Base-by-base conservation (phyloP, 1,140 invertebrate genomes). In the Drosophila paulistorum region DNA sequence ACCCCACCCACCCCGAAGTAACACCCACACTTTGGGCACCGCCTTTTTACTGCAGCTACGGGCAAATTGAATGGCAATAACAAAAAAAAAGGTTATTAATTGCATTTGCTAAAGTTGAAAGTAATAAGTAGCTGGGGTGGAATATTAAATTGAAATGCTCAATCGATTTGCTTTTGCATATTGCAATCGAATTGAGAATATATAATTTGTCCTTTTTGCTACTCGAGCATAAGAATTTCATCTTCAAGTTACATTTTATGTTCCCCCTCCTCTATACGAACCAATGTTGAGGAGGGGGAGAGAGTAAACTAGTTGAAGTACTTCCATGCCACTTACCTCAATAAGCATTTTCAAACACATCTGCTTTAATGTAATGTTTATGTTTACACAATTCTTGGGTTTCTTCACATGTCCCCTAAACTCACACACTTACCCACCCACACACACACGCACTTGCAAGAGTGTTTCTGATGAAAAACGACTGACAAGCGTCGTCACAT, bases 341-440 rank as follows among this genome's bases (percentile, higher is more conserved):
- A 51, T 26, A 65, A 58, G 14, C 30, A 41, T 58, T 37, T 26
- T 37, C 41, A 30, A 30, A 48, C 14, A 65, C 67, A 70, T 70
- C 48, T 57, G 26, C 37, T 65, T 65, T 30, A 30, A 30, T 30
- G 30, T 30, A 48, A 74, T 71, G 63, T 69, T 71, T 58, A 65
- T 74, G 60, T 61, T 61, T 54, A 45, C 68, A 74, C 72, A 71
- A 71, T 65, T 51, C 17, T 51, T 51, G 45, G 45, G 45, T 51
- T 17, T 11, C 17, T 51, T 23, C 17, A 23, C 17, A 14, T 51
- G 45, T 51, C 17, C 45, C 45, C 45, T 59, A 59, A 74, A 62
- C 33, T 39, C 41, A n/a, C 30, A 72, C 63, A 45, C 72, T 70
- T 58, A 60, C 55, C 58, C 74, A 66, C 62, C 58, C 74, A 42